Conservation (phyloP, 2,797 vertebrate genomes). For the Cossypha dichroa region DNA sequence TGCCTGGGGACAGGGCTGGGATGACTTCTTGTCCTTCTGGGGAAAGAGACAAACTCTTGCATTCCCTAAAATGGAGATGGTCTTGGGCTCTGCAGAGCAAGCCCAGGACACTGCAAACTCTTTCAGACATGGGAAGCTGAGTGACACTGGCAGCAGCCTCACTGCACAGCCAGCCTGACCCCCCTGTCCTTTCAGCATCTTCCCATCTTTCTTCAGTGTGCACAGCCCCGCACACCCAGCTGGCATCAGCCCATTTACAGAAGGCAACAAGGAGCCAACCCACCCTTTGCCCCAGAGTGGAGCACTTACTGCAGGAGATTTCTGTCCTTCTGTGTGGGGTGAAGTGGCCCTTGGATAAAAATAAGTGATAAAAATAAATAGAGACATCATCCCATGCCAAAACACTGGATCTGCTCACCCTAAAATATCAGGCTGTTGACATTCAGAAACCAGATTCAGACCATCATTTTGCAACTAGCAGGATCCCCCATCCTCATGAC, state of each 20-base stretch:
- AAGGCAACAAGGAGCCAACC: neutral
- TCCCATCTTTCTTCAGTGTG: neutral
- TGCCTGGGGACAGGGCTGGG: slow-evolving; percentile 10
- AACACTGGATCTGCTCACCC: neutral
- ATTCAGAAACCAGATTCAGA: neutral
- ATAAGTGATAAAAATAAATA: slow-evolving; percentile 5
- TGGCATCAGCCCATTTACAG: accelerated
- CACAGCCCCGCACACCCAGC: accelerated
- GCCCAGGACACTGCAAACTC: neutral
- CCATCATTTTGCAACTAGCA: neutral
- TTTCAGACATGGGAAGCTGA: neutral
- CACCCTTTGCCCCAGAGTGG: neutral
- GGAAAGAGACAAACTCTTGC: neutral
- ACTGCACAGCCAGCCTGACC: neutral
- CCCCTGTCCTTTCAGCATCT: neutral
- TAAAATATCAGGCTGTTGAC: neutral
- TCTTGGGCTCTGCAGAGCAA: neutral
- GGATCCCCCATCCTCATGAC: neutral
- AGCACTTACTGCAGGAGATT: neutral
- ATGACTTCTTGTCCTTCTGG: neutral
- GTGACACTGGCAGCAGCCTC: neutral
- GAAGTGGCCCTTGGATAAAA: neutral
- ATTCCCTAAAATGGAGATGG: neutral
- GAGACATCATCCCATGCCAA: neutral
- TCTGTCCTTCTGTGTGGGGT: neutral